Percentiles rank a stretch among this genome's conserved stretches.
These are phyloP conservation scores for Exaiptasia diaphana DNA, from an alignment of 64 coral and sea anemone species.

Conservation along the genomic window DNA sequence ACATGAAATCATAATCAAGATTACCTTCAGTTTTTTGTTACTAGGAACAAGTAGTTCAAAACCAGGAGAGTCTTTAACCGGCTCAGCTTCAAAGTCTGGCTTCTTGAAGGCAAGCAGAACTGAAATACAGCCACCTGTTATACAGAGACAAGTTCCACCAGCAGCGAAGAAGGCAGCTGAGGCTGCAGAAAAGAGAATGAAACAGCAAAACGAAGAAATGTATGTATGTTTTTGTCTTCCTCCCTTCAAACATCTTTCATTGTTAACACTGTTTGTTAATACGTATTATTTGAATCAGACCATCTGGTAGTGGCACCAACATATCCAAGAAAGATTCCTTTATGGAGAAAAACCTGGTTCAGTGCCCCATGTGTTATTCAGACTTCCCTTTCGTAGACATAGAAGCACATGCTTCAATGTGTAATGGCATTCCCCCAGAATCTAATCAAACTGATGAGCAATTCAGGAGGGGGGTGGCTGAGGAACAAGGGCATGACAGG, in stretches of 20 bases:
- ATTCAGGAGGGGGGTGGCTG: too few relatives aligned
- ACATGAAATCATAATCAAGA: too few relatives aligned
- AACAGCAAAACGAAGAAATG: too few relatives aligned
- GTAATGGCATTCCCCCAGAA: not conserved
- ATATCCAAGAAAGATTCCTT: not conserved
- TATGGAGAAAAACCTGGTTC: not conserved
- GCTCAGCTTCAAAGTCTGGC: not conserved
- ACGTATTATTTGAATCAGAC: too few relatives aligned
- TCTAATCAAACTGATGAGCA: not conserved
- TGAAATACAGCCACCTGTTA: not conserved
- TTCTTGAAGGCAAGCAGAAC: not conserved
- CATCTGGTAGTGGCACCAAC: too few relatives aligned
- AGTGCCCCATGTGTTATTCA: constrained; percentile 1
- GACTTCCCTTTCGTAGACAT: not conserved
- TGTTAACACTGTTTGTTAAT: too few relatives aligned
- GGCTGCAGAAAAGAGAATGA: not conserved
- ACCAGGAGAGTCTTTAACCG: not conserved
- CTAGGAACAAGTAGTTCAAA: not conserved
- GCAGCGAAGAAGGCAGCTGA: not conserved
- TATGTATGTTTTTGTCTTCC: too few relatives aligned
- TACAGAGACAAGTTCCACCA: not conserved
- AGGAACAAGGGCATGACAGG: too few relatives aligned
- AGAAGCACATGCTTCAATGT: not conserved
- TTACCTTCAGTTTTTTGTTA: not conserved
- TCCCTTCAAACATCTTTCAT: too few relatives aligned